These are phyloP conservation scores for Pagetopsis macropterus DNA, from an alignment of 2,797 vertebrate species.

Conservation along the genomic window DNA sequence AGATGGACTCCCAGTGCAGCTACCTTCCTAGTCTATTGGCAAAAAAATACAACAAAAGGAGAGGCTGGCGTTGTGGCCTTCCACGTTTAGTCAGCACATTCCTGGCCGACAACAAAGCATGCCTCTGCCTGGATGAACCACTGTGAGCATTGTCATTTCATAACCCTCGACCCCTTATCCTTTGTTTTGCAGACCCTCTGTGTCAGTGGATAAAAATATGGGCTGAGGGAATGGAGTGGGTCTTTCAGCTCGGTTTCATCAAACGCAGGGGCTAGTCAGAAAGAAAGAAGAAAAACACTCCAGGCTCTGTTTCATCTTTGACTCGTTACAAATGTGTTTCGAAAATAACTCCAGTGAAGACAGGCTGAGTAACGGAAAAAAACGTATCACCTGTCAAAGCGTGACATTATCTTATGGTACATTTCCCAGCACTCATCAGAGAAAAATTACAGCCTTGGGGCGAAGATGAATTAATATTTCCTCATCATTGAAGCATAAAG, in stretches of 20 bases:
- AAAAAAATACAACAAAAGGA: constrained; percentile 71
- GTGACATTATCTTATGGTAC: background rate
- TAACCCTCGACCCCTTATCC: constrained; percentile 69
- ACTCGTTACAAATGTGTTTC: constrained; percentile 8
- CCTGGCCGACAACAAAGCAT: constrained; percentile 81
- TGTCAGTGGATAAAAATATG: constrained; percentile 71
- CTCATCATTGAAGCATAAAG: constrained; percentile 31
- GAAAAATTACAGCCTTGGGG: constrained; percentile 28
- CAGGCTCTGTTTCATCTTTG: constrained; percentile 19
- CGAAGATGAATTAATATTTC: constrained; percentile 47
- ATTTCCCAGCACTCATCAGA: constrained; percentile 8
- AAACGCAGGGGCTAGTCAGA: constrained; percentile 41
- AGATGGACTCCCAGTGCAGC: constrained; percentile 39
- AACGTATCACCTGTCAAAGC: constrained; percentile 19
- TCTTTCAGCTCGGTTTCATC: constrained; percentile 66
- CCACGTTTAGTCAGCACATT: constrained; percentile 84
- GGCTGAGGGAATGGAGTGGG: constrained; percentile 62
- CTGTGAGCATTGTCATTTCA: constrained; percentile 76
- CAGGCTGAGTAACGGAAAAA: constrained; percentile 4
- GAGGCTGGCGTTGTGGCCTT: constrained; percentile 74
- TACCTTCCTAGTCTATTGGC: constrained; percentile 63
- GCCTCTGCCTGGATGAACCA: constrained; percentile 72
- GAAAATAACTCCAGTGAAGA: constrained; percentile 14
- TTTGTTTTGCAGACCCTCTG: constrained; percentile 70
- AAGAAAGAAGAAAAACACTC: constrained; percentile 33